A percentile compares a stretch with the other conserved stretches of the same genome.
Conservation (phyloP, 2,888 invertebrate species). For the Parochlus steinenii region DNA sequence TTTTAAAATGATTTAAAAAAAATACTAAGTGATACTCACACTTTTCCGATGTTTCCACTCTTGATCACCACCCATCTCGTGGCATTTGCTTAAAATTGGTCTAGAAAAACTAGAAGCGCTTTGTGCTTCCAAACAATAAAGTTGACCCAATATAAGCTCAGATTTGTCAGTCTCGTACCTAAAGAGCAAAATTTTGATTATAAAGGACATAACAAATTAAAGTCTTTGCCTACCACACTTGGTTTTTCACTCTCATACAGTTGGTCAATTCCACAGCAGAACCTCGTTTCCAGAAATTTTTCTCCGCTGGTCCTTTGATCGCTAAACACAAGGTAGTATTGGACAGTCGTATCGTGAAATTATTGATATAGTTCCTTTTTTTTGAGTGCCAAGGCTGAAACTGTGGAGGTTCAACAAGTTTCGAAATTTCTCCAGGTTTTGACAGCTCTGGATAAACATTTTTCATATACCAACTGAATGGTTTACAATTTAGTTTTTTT, state of each 20-base stretch:
- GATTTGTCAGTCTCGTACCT: conserved; percentile 68
- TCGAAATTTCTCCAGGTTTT: conserved; percentile 42
- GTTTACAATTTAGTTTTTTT: conserved; percentile 55
- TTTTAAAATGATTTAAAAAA: conserved; percentile 3
- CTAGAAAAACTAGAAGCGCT: conserved; percentile 32
- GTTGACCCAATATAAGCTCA: conserved; percentile 68
- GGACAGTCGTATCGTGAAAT: conserved; percentile 54
- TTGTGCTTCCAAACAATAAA: conserved; percentile 70
- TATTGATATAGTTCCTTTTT: conserved; percentile 54
- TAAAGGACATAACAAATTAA: conserved; percentile 1
- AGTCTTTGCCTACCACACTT: conserved; percentile 35
- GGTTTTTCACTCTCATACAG: conserved; percentile 53
- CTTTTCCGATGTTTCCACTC: conserved; percentile 74
- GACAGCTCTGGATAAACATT: conserved; percentile 69
- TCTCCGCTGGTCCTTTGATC: conserved; percentile 54
- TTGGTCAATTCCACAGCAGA: conserved; percentile 45
- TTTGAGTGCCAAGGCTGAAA: conserved; percentile 74
- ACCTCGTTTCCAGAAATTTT: conserved; percentile 46
- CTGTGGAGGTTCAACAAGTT: conserved; percentile 39
- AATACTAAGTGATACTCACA: conserved; percentile 30
- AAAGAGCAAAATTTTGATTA: no score
- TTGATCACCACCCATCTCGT: conserved; percentile 79
- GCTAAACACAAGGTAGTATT: conserved; percentile 63
- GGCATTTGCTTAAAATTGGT: conserved; percentile 76
- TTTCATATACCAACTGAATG: conserved; percentile 77